phyloP scores from a whole-genome alignment of 2,797 vertebrate species.

The Sebastes nivosus region DNA sequence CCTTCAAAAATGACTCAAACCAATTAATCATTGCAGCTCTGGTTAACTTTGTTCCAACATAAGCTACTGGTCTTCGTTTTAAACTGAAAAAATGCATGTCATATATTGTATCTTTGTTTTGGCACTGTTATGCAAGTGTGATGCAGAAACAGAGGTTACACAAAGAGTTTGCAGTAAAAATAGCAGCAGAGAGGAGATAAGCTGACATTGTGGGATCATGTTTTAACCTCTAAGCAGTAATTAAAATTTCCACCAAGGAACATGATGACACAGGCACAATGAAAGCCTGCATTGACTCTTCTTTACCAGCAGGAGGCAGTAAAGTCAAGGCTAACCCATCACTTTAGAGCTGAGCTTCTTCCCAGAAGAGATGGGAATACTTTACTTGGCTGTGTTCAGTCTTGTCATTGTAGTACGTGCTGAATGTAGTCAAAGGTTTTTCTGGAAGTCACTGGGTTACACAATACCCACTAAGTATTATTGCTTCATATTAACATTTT shows the following conservation, averaged over 20 bases:
- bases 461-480: neutral
- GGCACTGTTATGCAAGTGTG: neutral
- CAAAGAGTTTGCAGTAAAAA: neutral
- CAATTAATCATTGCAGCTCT: neutral
- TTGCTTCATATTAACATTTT: slow-evolving; percentile 58
- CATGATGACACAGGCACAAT: neutral
- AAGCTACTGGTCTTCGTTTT: neutral
- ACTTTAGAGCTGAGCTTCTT: neutral
- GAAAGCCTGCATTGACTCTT: neutral
- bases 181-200: neutral
- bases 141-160: neutral
- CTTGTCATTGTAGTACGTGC: neutral
- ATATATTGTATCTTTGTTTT: neutral
- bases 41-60: neutral
- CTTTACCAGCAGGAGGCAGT: slow-evolving; percentile 56
- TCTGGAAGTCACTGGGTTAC: neutral
- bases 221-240: slow-evolving; percentile 7
- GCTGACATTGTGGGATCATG: neutral
- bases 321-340: slow-evolving; percentile 14
- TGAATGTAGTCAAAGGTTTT: neutral
- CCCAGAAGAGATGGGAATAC: neutral
- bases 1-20: neutral
- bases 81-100: neutral
- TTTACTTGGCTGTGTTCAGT: neutral
- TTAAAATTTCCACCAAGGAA: neutral